Evolutionary conservation across 2,888 invertebrate species (phyloP), one percentile per base, ranked within the genome.

Genomic region (Chironomus riparius): DNA sequence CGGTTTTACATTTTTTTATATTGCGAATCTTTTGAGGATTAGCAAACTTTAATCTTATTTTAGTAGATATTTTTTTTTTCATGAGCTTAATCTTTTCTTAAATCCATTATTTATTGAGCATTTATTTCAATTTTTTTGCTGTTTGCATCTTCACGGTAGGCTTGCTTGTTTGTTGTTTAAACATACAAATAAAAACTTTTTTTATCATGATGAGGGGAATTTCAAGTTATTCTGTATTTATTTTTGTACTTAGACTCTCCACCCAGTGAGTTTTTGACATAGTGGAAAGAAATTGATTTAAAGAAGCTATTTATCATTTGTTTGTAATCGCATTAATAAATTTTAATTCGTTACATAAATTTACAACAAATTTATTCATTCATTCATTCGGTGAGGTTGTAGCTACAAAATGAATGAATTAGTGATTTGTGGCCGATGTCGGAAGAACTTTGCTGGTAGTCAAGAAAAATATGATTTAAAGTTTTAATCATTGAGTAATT

Each of bases 321-420:
- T 68, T 68, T 72, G 56, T 72, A 72, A 72, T 48, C 72, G 56
- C 28, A 72, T 72, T 72, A 72, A 72, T 72, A 61, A 62, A 38
- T 38, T 38, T 38, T 10, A n/a, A 38, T 38, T 38, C 7, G 10
- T 38, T 38, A 38, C 38, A 38, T 38, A 38, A 38, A 38, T 38
- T 38, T 38, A 38, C 38, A 38, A 38, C 38, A 70, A 48, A 70
- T 70, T 70, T n/a, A n/a, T n/a, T 48, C 22, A 47, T 21, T 56
- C 70, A 22, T 70, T 70, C 70, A 70, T 70, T 70, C 70, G 10
- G 10, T 38, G 38, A 38, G 38, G 38, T 38, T 38, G 38, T 38
- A 38, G 38, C 38, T 38, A 38, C 38, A 38, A 38, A 38, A 38
- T 38, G 38, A 38, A 38, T 38, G 38, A 38, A 38, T 38, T 10